Percentiles rank a stretch among this genome's conserved stretches.
Conservation (phyloP, 1,140 invertebrate genomes). For the Myzus persicae region DNA sequence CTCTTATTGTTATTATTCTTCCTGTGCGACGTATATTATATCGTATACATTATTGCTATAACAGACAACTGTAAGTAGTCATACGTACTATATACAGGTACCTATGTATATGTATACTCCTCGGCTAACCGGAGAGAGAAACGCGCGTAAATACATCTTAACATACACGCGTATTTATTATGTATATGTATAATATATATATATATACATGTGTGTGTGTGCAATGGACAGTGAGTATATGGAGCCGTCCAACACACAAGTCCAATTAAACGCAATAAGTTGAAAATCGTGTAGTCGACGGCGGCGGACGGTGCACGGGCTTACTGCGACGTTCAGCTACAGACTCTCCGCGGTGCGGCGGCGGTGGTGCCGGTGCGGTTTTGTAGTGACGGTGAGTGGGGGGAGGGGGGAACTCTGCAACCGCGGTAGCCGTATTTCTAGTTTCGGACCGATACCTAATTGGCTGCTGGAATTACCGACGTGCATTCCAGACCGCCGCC, state of each 20-base stretch:
- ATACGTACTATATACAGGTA: neutral
- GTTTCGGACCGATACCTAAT: constrained; percentile 54
- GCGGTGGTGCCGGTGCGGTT: neutral
- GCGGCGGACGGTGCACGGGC: neutral
- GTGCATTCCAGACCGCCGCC: constrained; percentile 54
- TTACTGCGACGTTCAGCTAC: neutral
- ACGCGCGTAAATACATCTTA: neutral
- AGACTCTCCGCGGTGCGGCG: too few relatives aligned
- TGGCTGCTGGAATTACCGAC: constrained; percentile 37
- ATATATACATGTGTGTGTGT: too few relatives aligned
- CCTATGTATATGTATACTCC: neutral
- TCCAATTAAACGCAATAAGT: constrained; percentile 55
- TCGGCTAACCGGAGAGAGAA: neutral
- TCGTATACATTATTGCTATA: neutral
- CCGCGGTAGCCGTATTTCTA: constrained; percentile 49
- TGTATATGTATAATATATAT: neutral
- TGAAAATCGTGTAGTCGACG: constrained; percentile 30
- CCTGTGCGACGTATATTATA: neutral
- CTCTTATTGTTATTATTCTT: constrained; percentile 22
- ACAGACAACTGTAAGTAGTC: neutral
- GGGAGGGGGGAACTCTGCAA: neutral
- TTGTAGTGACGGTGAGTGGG: neutral
- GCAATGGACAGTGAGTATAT: neutral
- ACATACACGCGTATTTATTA: neutral
- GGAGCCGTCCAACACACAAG: constrained; percentile 4